phyloP scores from a whole-genome alignment of 2,888 invertebrate genomes.

The Argyra leucocephala region DNA sequence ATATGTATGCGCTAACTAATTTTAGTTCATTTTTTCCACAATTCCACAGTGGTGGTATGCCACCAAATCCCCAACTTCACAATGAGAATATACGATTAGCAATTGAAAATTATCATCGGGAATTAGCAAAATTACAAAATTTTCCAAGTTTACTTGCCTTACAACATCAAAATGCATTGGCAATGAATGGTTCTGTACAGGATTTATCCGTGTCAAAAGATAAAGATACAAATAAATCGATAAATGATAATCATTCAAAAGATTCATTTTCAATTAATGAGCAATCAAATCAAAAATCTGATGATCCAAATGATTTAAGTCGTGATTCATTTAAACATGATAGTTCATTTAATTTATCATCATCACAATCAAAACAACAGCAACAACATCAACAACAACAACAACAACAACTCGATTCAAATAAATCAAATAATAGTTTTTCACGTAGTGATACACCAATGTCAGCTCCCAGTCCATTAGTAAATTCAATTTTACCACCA shows the following conservation, averaged over 20 bases:
- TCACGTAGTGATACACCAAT: slow-evolving; percentile 48
- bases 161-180: slow-evolving; percentile 54
- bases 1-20: slow-evolving; percentile 30
- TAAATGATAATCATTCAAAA: slow-evolving; percentile 31
- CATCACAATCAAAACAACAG: slow-evolving; percentile 76
- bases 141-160: slow-evolving; percentile 59
- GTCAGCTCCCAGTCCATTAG: slow-evolving; percentile 73
- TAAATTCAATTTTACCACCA: slow-evolving; percentile 77
- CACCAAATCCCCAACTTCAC: slow-evolving; percentile 41
- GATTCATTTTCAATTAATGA: slow-evolving; percentile 29
- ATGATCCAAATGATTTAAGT: slow-evolving; percentile 46
- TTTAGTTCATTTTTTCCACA: slow-evolving; percentile 73
- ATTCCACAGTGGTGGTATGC: slow-evolving; percentile 58
- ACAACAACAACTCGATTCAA: slow-evolving; percentile 41
- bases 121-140: slow-evolving; percentile 72
- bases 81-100: slow-evolving; percentile 84
- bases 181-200: slow-evolving; percentile 57
- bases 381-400: no score
- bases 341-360: slow-evolving; percentile 78
- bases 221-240: slow-evolving; percentile 39
- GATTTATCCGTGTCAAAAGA: slow-evolving; percentile 79
- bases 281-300: slow-evolving; percentile 58
- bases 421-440: slow-evolving; percentile 28
- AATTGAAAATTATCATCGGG: slow-evolving; percentile 84
- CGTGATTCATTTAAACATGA: slow-evolving; percentile 33